These are phyloP conservation scores for Tragulus kanchil DNA, from an alignment of 2,113 vertebrate genomes.

Conservation along the genomic window DNA sequence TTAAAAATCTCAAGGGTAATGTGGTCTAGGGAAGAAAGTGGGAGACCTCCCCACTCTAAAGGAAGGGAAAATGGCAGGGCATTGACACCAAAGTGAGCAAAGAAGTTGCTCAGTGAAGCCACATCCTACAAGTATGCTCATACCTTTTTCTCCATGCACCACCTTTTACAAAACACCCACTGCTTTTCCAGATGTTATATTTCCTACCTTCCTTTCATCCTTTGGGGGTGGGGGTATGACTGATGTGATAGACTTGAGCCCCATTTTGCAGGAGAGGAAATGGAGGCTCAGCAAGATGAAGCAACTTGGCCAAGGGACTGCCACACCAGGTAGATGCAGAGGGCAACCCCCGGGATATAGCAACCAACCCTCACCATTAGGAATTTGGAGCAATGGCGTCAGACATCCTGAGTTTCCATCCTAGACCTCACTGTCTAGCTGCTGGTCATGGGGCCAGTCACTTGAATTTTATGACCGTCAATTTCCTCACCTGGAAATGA, in stretches of 20 bases:
- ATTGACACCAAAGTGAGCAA: not conserved
- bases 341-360: not conserved
- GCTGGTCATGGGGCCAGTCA: not conserved
- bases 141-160: not conserved
- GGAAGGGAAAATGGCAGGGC: not conserved
- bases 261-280: not conserved
- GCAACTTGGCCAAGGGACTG: not conserved
- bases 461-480: not conserved
- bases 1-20: slow-evolving; percentile 53
- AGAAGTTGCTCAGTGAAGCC: not conserved
- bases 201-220: not conserved
- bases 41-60: not conserved
- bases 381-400: not conserved
- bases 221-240: not conserved
- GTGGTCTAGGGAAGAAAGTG: slow-evolving; percentile 20
- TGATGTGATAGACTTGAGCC: not conserved
- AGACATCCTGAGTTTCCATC: not conserved
- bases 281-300: not conserved
- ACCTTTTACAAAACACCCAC: not conserved
- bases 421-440: not conserved
- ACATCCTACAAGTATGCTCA: not conserved
- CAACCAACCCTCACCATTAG: fast-evolving
- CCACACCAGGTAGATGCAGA: not conserved
- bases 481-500: not conserved
- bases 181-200: not conserved